phyloP scores from a whole-genome alignment of 2,888 invertebrate genomes.

The Gymnosoma rotundatum region DNA sequence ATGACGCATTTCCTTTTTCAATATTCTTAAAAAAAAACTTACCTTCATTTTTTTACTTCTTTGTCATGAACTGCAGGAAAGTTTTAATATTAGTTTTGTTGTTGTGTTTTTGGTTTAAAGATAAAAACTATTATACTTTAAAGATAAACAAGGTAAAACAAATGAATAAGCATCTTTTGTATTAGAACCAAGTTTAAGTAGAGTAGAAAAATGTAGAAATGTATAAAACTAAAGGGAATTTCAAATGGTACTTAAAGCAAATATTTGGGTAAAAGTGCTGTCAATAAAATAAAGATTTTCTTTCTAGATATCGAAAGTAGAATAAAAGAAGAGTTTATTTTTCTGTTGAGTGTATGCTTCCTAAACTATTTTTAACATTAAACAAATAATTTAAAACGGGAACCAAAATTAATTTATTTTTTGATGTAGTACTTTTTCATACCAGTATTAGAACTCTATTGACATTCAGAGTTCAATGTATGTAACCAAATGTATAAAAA shows the following conservation, averaged over 20 bases:
- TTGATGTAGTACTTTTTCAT: too few relatives aligned
- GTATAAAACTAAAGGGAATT: neutral
- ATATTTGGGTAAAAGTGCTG: neutral
- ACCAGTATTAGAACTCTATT: too few relatives aligned
- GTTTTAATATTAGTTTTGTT: neutral
- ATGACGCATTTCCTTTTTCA: slow-evolving; percentile 65
- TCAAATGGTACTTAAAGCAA: neutral
- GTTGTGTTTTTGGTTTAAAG: neutral
- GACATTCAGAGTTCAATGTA: too few relatives aligned
- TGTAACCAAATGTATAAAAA: too few relatives aligned
- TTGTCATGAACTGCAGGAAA: slow-evolving; percentile 12
- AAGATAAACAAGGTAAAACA: slow-evolving; percentile 36
- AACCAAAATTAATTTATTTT: too few relatives aligned
- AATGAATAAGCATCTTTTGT: slow-evolving; percentile 30
- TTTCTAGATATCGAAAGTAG: too few relatives aligned
- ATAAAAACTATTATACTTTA: slow-evolving; percentile 24
- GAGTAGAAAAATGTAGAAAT: neutral
- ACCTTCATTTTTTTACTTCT: neutral
- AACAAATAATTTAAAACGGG: too few relatives aligned
- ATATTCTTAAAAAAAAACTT: slow-evolving; percentile 6
- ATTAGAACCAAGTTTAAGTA: neutral
- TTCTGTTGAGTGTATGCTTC: too few relatives aligned
- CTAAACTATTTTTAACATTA: too few relatives aligned
- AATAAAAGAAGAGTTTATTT: too few relatives aligned
- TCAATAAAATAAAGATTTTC: neutral